Evolutionary conservation across 2,113 vertebrate genomes (phyloP), one percentile per base, ranked within the genome.

Genomic region (Tiliqua scincoides): DNA sequence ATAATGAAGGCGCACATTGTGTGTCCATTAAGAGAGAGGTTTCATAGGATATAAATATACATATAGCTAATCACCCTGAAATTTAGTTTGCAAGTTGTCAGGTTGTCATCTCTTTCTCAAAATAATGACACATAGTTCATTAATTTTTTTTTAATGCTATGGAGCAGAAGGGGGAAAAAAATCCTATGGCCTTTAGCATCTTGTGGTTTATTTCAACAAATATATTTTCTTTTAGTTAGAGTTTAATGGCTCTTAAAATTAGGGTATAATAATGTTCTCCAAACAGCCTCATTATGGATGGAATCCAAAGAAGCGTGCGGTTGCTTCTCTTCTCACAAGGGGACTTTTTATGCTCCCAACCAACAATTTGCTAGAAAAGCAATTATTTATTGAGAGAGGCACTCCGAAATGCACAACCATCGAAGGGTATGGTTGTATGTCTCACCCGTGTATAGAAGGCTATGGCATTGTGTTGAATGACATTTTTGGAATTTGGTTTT

Each of bases 71-170:
- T 48, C 43, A 48, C 43, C 43, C 65, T 78, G 61, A 70, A 57
- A 40, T 68, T 70, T 43, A 6, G 52, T 77, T 72, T 77, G n/a
- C 70, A 77, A 78, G 3, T 70, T 90, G 10, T 67, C 89, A 86
- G 2, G 37, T 0, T 1, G 20, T 25, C 48, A 73, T 40, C 62
- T 65, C 77, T 59, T 20, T 72, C 82, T 86, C 70, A 61, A 74
- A 74, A 82, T 43, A 30, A 57, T 17, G 2, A 79, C 4, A 86
- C 68, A 18, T 2, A 5, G 20, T 9, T 59, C 0, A 52, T 79
- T 57, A 57, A 82, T 65, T n/a, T 35, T 12, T 18, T 81, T 87
- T 14, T 35, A 17, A 78, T 62, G 0, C 1, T 79, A 32, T 2
- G 25, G 2, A 88, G 4, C 9, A 76, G 35, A 63, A 37, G 11